Evolutionary conservation across 2,113 vertebrate species (phyloP).

Genomic region (Gnathonemus echidnorhynchus): DNA sequence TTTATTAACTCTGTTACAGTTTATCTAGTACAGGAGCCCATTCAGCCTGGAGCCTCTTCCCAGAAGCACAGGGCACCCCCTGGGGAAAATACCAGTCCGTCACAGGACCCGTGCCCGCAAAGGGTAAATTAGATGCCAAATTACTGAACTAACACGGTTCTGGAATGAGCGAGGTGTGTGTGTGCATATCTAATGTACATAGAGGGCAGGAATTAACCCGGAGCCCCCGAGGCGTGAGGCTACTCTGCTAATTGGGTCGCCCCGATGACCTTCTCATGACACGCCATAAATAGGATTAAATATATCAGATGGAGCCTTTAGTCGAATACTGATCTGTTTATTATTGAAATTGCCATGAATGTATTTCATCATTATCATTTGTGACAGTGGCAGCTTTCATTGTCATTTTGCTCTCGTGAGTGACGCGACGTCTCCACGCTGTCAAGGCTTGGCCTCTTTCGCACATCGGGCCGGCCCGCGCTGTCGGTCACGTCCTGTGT

Average conservation of each 20-base stretch:
- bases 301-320: not conserved
- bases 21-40: not conserved
- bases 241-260: not conserved
- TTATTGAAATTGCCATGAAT: not conserved
- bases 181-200: not conserved
- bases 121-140: not conserved
- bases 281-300: not conserved
- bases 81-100: not conserved
- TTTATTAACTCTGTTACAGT: not conserved
- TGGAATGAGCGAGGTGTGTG: not conserved
- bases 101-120: not conserved
- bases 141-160: not conserved
- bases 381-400: not conserved
- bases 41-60: not conserved
- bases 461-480: not conserved
- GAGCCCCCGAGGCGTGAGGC: not conserved
- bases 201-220: not conserved
- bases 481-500: not conserved
- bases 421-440: not conserved
- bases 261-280: not conserved
- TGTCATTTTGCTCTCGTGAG: not conserved
- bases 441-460: not conserved
- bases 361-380: not conserved
- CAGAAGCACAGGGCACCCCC: not conserved
- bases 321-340: constrained; percentile 7